Conservation (phyloP, 2,113 vertebrate genomes). For the Micronycteris hirsuta region DNA sequence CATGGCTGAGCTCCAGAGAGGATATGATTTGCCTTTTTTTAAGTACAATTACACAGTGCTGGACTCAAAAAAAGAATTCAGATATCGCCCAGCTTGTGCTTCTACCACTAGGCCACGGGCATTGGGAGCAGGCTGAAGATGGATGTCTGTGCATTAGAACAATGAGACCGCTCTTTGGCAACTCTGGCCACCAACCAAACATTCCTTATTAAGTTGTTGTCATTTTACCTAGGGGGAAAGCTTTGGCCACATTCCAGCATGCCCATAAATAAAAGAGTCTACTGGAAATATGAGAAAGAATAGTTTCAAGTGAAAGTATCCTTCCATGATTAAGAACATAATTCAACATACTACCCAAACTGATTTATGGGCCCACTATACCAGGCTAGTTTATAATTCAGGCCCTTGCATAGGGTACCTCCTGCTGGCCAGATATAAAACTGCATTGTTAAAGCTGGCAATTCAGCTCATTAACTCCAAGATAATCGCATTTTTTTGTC, state of each 20-base stretch:
- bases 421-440: constrained; percentile 37
- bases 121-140: neutral
- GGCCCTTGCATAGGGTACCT: neutral
- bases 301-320: constrained; percentile 65
- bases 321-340: constrained; percentile 66
- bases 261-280: constrained; percentile 64
- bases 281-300: constrained; percentile 70
- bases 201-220: constrained; percentile 73
- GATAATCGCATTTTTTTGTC: neutral
- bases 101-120: neutral
- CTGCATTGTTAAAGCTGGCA: neutral
- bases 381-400: neutral
- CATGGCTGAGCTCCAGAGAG: neutral
- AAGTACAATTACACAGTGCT: neutral
- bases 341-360: constrained; percentile 49
- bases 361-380: constrained; percentile 41
- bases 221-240: constrained; percentile 61
- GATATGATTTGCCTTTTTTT: neutral
- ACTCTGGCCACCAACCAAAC: constrained; percentile 50
- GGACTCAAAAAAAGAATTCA: neutral
- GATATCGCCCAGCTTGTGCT: neutral
- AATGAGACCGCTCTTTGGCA: constrained; percentile 36
- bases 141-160: constrained; percentile 55
- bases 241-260: constrained; percentile 50
- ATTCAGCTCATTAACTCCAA: neutral